Percentiles rank a stretch among this genome's conserved stretches.
phyloP scores from a whole-genome alignment of 2,888 invertebrate genomes.

The Quadriops clusia region DNA sequence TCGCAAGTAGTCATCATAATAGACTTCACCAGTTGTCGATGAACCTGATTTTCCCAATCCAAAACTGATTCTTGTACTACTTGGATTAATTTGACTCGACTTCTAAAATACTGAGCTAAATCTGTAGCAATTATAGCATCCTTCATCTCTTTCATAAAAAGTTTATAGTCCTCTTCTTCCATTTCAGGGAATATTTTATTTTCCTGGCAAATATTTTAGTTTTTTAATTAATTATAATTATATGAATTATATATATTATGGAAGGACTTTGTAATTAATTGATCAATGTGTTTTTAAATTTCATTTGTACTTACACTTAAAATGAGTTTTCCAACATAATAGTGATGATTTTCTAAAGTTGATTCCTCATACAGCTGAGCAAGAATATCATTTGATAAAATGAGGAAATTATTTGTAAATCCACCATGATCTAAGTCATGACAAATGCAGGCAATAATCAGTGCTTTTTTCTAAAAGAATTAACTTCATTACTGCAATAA shows the following conservation, averaged over 20 bases:
- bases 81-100: slow-evolving; percentile 42
- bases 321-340: too few species aligned
- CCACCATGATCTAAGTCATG: slow-evolving; percentile 55
- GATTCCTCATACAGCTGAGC: slow-evolving; percentile 45
- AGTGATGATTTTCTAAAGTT: slow-evolving; percentile 50
- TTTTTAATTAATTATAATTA: not conserved
- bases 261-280: too few species aligned
- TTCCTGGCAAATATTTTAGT: slow-evolving; percentile 32
- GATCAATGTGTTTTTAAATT: too few species aligned
- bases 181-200: slow-evolving; percentile 40
- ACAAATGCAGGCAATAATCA: slow-evolving; percentile 46
- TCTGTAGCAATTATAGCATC: slow-evolving; percentile 50
- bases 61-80: slow-evolving; percentile 39
- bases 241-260: too few species aligned
- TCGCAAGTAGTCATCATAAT: slow-evolving; percentile 50
- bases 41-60: slow-evolving; percentile 39
- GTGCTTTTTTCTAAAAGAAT: slow-evolving; percentile 37
- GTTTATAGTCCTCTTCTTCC: slow-evolving; percentile 31
- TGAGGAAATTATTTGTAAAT: slow-evolving; percentile 48
- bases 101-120: slow-evolving; percentile 43
- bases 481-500: too few species aligned
- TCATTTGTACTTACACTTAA: too few species aligned
- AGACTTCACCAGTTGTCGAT: slow-evolving; percentile 44
- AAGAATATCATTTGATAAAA: slow-evolving; percentile 42
- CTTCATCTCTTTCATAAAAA: slow-evolving; percentile 41